Percentiles rank a stretch among this genome's conserved stretches.
These are phyloP conservation scores for Ciconia stormi DNA, from an alignment of 2,113 vertebrate species.

Conservation along the genomic window DNA sequence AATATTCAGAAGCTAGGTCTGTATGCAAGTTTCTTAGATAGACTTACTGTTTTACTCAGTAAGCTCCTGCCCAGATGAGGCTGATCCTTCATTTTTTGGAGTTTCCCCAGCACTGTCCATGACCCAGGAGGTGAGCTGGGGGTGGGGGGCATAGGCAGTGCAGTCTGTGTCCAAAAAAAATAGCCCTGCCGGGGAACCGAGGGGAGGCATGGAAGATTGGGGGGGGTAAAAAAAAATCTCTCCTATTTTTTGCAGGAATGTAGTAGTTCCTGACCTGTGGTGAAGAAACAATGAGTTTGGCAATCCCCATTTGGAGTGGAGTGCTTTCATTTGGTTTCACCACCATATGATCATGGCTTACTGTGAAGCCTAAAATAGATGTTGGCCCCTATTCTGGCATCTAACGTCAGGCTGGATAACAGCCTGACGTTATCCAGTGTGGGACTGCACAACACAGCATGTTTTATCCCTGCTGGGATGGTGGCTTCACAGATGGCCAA, in stretches of 20 bases:
- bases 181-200: not conserved
- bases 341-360: not conserved
- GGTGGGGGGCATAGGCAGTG: not conserved
- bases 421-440: not conserved
- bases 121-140: not conserved
- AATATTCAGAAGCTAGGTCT: not conserved
- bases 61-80: not conserved
- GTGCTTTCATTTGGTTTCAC: not conserved
- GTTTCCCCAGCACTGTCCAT: not conserved
- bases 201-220: not conserved
- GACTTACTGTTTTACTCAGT: not conserved
- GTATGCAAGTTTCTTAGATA: not conserved
- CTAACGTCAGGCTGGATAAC: not conserved
- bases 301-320: not conserved
- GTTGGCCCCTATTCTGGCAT: not conserved
- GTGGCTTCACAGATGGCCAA: conserved; percentile 5
- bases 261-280: not conserved
- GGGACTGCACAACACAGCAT: not conserved
- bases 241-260: not conserved
- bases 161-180: not conserved
- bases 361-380: not conserved
- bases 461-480: not conserved
- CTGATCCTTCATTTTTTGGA: not conserved
- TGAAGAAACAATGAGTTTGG: not conserved
- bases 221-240: too few relatives aligned